These are phyloP conservation scores for Galerucella pusilla DNA, from an alignment of 2,888 invertebrate genomes.

Conservation along the genomic window DNA sequence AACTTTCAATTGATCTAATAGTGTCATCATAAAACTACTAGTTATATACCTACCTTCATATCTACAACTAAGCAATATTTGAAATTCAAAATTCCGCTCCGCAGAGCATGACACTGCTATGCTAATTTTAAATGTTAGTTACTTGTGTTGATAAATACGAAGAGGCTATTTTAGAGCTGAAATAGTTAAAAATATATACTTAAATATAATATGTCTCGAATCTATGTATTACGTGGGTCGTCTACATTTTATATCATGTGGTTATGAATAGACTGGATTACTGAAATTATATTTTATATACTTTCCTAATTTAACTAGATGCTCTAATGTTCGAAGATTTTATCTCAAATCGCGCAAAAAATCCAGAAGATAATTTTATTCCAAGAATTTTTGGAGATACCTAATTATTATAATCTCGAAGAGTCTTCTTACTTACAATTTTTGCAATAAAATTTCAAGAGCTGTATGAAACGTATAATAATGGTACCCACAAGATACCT, in stretches of 20 bases:
- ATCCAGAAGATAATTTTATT: background rate
- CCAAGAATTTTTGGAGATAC: too few relatives aligned
- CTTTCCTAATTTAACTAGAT: background rate
- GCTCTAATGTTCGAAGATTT: background rate
- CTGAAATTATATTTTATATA: background rate
- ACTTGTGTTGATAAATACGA: background rate
- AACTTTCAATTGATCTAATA: too few relatives aligned
- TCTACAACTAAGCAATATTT: background rate
- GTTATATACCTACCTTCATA: too few relatives aligned
- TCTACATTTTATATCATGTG: background rate
- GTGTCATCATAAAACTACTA: too few relatives aligned
- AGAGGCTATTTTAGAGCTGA: background rate
- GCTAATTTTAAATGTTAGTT: slow-evolving; percentile 10
- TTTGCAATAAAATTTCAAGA: too few relatives aligned
- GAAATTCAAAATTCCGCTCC: background rate
- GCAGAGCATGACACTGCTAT: background rate
- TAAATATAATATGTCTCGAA: background rate
- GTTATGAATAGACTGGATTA: background rate
- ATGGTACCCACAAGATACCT: too few relatives aligned
- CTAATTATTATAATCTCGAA: too few relatives aligned
- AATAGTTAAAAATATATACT: background rate
- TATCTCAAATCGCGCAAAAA: background rate
- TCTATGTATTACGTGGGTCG: background rate
- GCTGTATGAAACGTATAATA: too few relatives aligned
- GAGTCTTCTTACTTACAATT: too few relatives aligned